Percentiles rank a stretch among this genome's conserved stretches.
Evolutionary conservation across 2,888 invertebrate species (phyloP).

Genomic region (Himalopsyche tibetana): DNA sequence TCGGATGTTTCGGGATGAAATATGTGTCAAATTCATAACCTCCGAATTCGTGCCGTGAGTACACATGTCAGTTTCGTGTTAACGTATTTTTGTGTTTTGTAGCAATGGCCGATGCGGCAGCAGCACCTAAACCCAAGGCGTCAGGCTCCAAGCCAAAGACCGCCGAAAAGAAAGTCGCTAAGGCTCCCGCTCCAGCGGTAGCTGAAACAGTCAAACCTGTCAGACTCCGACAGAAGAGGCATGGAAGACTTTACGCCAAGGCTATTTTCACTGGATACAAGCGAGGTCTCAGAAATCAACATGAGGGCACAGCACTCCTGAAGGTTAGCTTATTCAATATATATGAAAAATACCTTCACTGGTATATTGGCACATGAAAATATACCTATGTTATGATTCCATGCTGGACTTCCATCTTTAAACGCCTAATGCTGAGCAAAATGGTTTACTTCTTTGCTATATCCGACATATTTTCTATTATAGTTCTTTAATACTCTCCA

Average conservation of each 20-base stretch:
- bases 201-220: constrained; percentile 76
- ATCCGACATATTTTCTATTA: too few species aligned
- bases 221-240: constrained; percentile 76
- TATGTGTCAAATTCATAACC: constrained; percentile 61
- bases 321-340: constrained; percentile 76
- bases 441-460: too few species aligned
- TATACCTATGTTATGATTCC: too few species aligned
- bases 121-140: constrained; percentile 76
- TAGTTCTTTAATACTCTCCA: too few species aligned
- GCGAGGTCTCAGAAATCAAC: constrained; percentile 97
- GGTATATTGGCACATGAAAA: too few species aligned
- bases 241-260: constrained; percentile 96
- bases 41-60: constrained; percentile 44
- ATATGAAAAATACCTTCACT: too few species aligned
- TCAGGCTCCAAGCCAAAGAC: constrained; percentile 78
- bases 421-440: too few species aligned
- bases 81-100: constrained; percentile 66
- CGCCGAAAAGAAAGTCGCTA: constrained; percentile 77
- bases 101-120: constrained; percentile 81
- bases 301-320: constrained; percentile 96
- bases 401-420: too few species aligned
- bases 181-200: constrained; percentile 77
- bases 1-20: constrained; percentile 67
- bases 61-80: constrained; percentile 57
- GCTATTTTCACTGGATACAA: constrained; percentile 97